Evolutionary conservation across 2,797 vertebrate genomes (phyloP), one percentile per base, ranked within the genome.

Genomic region (Chelonia mydas): DNA sequence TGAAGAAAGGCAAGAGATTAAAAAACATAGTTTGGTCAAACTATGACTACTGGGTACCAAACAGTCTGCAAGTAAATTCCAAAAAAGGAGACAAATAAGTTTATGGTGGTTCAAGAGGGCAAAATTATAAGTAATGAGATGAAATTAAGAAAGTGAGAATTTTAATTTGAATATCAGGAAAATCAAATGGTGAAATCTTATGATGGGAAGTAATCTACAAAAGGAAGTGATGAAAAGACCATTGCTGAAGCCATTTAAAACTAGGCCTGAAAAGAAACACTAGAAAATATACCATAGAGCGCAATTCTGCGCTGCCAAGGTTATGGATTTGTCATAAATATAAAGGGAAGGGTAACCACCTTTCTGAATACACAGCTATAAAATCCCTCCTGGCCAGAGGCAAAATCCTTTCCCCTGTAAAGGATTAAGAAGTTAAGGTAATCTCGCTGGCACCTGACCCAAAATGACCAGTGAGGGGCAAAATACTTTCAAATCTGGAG

Each of bases 131-230:
- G 23, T 83, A 28, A 3, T 65, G 21, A 61, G 28, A 4, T 77
- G 11, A 45, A 94, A 8, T 3, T 25, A 27, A 31, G 15, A 2
- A 0, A 74, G 7, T 31, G 21, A 51, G 2, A 3, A 1, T 81
- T 90, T 4, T 51, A 8, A 5, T 86, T 89, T 65, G 11, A 49
- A 1, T 65, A 1, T 81, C 12, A 78, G 23, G 92, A 78, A 10
- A 57, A 3, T 80, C 7, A 49, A 8, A 83, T 31, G 7, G 9
- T 83, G 9, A 83, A 89, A 83, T 83, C 3, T 59, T 16, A 41
- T 1, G 79, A 10, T 31, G 21, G 61, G 49, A 7, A 10, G 10
- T 72, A 72, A 25, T 72, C 65, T 23, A 72, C 33, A 72, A 37
- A 72, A 23, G n/a, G 19, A 72, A 72, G n/a, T 41, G n/a, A 72